phyloP scores from a whole-genome alignment of 2,113 vertebrate species.

The Strix uralensis region DNA sequence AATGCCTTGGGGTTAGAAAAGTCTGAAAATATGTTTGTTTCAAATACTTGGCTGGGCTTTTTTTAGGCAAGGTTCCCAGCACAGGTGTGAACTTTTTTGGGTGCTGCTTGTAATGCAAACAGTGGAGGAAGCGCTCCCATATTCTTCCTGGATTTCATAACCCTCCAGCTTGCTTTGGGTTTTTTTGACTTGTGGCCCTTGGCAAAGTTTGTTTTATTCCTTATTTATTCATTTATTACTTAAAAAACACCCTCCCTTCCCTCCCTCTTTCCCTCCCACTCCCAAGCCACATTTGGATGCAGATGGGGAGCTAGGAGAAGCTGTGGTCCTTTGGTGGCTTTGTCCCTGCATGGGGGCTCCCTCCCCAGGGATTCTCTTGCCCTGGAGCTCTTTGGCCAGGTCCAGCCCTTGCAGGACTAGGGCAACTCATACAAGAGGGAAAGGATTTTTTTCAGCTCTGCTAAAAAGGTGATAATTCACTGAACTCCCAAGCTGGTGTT shows the following conservation, averaged over 20 bases:
- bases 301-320: not conserved
- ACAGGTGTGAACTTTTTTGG: conserved; percentile 82
- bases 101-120: conserved; percentile 66
- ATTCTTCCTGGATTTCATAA: conserved; percentile 40
- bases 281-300: not conserved
- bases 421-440: not conserved
- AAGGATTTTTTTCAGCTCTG: not conserved
- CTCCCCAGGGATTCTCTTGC: not conserved
- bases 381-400: not conserved
- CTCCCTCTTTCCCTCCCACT: not conserved
- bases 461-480: not conserved
- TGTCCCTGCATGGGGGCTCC: rapidly evolving
- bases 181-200: conserved; percentile 43
- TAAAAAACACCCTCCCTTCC: not conserved
- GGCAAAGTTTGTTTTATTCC: conserved; percentile 30
- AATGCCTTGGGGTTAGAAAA: conserved; percentile 71
- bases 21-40: conserved; percentile 74
- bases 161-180: not conserved
- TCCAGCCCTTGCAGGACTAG: rapidly evolving
- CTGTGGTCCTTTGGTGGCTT: not conserved
- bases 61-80: conserved; percentile 69
- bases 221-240: conserved; percentile 10
- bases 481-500: not conserved
- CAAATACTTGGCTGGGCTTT: conserved; percentile 69
- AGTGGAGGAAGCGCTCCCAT: conserved; percentile 60